Evolutionary conservation across 2,888 invertebrate genomes (phyloP).

Genomic region (Athalia circularis): DNA sequence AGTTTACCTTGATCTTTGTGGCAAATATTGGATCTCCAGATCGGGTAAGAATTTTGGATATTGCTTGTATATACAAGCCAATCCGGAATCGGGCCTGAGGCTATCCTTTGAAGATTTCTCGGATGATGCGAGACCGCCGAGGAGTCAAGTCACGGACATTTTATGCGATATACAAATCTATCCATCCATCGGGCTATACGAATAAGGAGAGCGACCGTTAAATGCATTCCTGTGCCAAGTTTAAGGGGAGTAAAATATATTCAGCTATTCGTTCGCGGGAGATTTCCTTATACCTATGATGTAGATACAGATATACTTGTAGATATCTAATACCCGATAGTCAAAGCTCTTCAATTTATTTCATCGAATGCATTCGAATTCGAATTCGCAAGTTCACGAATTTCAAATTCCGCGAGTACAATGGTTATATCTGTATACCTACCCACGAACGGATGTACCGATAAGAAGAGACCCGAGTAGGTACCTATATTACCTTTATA

Average conservation of each 20-base stretch:
- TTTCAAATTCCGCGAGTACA: no score
- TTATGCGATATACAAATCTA: not conserved
- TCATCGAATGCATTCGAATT: no score
- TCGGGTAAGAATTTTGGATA: conserved; percentile 67
- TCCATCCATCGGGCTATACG: not conserved
- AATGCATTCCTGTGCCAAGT: not conserved
- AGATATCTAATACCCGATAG: no score
- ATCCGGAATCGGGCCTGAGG: conserved; percentile 31
- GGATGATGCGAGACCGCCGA: not conserved
- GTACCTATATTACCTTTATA: no score
- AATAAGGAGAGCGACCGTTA: not conserved
- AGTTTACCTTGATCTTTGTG: conserved; percentile 65
- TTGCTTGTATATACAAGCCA: conserved; percentile 61
- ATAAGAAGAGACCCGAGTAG: conserved; percentile 25
- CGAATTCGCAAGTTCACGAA: no score
- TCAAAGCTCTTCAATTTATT: no score
- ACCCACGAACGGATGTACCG: not conserved
- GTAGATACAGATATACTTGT: no score
- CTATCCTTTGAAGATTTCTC: conserved; percentile 41
- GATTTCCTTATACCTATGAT: no score
- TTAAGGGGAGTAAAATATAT: not conserved
- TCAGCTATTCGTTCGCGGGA: no score
- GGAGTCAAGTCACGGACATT: conserved; percentile 17
- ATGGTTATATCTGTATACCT: no score
- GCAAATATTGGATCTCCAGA: conserved; percentile 70